Percentiles rank a stretch among this genome's conserved stretches.
Conservation (phyloP, 1,140 invertebrate species). For the Drosophila kikkawai region DNA sequence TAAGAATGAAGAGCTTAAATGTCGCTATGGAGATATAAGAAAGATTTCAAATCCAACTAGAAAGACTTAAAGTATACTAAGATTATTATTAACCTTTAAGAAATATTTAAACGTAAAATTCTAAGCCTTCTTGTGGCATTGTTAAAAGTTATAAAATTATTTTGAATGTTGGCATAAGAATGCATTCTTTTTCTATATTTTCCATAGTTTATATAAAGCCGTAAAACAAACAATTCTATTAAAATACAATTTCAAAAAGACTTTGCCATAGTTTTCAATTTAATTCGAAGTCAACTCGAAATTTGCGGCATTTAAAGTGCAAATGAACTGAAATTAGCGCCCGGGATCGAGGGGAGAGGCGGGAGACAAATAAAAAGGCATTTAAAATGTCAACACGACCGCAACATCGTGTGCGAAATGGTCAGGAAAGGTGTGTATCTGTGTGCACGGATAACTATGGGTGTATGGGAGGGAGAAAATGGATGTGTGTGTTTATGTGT, state of each 20-base stretch:
- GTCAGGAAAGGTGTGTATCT: slow-evolving; percentile 74
- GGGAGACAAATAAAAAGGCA: slow-evolving; percentile 76
- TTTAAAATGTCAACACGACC: slow-evolving; percentile 83
- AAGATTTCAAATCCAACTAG: slow-evolving; percentile 3
- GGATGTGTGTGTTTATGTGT: slow-evolving; percentile 10
- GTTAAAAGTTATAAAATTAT: too few species aligned
- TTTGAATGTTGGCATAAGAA: too few species aligned
- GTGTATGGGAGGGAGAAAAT: slow-evolving; percentile 9
- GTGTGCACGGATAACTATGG: slow-evolving; percentile 31
- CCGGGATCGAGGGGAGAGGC: slow-evolving; percentile 1
- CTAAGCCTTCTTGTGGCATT: too few species aligned
- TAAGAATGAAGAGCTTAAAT: slow-evolving; percentile 35
- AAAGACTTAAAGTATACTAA: too few species aligned
- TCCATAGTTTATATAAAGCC: too few species aligned
- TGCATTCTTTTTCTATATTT: too few species aligned
- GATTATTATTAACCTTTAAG: too few species aligned
- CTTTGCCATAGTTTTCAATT: slow-evolving; percentile 46
- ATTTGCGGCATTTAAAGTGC: slow-evolving; percentile 66
- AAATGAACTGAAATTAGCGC: slow-evolving; percentile 78
- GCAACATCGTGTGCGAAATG: slow-evolving; percentile 82
- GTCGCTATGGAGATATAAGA: slow-evolving; percentile 48
- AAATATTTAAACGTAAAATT: too few species aligned
- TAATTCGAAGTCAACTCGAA: slow-evolving; percentile 49
- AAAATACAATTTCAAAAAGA: slow-evolving; percentile 1
- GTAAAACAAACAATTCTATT: not conserved